Conservation (phyloP, 2,797 vertebrate genomes). For the Ibycter americanus region DNA sequence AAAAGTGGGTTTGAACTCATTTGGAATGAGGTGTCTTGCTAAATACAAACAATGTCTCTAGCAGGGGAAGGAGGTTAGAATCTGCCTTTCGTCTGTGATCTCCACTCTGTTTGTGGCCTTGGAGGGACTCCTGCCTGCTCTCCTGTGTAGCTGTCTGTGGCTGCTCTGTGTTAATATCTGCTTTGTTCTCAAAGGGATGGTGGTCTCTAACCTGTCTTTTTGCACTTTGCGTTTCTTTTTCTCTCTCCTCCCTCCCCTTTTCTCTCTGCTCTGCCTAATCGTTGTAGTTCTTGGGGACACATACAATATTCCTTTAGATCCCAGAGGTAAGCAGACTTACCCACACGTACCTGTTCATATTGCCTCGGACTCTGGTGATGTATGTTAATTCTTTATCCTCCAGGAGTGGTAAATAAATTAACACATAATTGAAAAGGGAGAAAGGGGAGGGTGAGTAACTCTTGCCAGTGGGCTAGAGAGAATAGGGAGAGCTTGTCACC, state of each 20-base stretch:
- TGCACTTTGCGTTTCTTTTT: constrained; percentile 83
- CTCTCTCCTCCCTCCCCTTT: constrained; percentile 73
- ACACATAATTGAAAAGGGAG: not conserved
- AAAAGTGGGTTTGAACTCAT: not conserved
- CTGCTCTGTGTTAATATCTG: constrained; percentile 75
- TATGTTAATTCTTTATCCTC: constrained; percentile 5
- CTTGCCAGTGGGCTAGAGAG: not conserved
- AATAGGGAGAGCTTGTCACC: constrained; percentile 17
- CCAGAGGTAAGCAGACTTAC: constrained; percentile 92
- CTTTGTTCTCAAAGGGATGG: constrained; percentile 77
- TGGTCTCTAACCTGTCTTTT: constrained; percentile 86
- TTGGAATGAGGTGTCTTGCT: not conserved
- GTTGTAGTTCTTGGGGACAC: constrained; percentile 98
- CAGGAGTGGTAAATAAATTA: constrained; percentile 40
- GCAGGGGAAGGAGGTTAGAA: not conserved
- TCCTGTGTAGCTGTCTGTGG: constrained; percentile 32
- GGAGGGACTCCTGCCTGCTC: constrained; percentile 14
- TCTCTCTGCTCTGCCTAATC: constrained; percentile 82
- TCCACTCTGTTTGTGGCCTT: not conserved
- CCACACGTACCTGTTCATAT: not conserved
- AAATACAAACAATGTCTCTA: not conserved
- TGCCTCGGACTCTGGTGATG: not conserved
- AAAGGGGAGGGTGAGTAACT: not conserved
- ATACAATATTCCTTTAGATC: constrained; percentile 99
- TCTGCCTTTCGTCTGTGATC: not conserved